Percentiles rank a stretch among this genome's conserved stretches.
Evolutionary conservation across 2,888 invertebrate genomes (phyloP).

Genomic region (Myopa tessellatipennis): DNA sequence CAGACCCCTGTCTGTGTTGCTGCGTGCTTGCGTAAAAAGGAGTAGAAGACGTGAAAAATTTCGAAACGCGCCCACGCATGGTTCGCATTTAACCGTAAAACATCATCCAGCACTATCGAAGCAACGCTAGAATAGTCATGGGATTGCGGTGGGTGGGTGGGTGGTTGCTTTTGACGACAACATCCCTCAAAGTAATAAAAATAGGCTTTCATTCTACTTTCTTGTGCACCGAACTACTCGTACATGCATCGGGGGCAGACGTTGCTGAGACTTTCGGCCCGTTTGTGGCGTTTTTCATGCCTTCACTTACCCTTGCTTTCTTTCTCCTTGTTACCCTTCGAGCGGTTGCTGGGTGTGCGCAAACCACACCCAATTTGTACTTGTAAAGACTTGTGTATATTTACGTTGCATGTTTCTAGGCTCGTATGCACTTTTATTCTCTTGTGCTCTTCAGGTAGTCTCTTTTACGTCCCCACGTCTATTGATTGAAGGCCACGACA

Average conservation of each 20-base stretch:
- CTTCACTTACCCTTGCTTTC: neutral
- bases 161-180: neutral
- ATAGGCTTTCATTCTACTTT: neutral
- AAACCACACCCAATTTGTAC: too few relatives aligned
- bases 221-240: neutral
- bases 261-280: neutral
- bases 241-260: neutral
- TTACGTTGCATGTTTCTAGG: too few relatives aligned
- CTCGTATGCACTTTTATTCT: too few relatives aligned
- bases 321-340: neutral
- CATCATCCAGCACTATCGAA: neutral
- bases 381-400: too few relatives aligned
- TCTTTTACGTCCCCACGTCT: too few relatives aligned
- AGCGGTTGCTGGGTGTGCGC: neutral
- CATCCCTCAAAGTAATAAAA: constrained; percentile 4
- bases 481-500: too few relatives aligned
- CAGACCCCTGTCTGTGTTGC: neutral
- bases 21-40: neutral
- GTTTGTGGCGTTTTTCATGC: neutral
- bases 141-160: neutral
- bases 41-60: neutral
- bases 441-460: too few relatives aligned
- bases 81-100: neutral
- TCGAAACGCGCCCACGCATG: neutral
- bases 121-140: neutral